A percentile compares a stretch with the other conserved stretches of the same genome.
These are phyloP conservation scores for Cerastis rubricosa DNA, from an alignment of 2,888 invertebrate genomes.

Conservation along the genomic window DNA sequence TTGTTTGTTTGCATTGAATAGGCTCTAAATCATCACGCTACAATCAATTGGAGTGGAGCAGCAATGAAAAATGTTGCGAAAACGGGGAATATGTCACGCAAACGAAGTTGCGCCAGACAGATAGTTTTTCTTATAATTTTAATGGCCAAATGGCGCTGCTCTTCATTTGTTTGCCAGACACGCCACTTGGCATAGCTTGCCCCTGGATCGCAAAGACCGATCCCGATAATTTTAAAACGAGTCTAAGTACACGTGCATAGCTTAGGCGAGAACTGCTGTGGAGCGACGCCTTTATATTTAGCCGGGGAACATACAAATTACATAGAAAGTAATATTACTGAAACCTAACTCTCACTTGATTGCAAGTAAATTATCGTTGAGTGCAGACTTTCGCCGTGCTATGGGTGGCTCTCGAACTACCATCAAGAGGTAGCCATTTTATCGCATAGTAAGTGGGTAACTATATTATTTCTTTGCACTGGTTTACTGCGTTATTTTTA, in stretches of 20 bases:
- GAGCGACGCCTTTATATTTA: background rate
- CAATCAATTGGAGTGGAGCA: too few species aligned
- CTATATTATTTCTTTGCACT: background rate
- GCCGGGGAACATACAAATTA: slow-evolving; percentile 62
- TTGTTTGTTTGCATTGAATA: too few species aligned
- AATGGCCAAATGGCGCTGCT: background rate
- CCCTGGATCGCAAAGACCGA: background rate
- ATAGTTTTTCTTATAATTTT: too few species aligned
- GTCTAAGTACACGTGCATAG: background rate
- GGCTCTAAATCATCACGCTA: too few species aligned
- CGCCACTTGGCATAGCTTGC: background rate
- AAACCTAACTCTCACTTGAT: slow-evolving; percentile 60
- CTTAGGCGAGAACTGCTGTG: background rate
- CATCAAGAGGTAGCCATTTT: slow-evolving; percentile 7
- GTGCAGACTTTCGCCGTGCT: slow-evolving; percentile 55
- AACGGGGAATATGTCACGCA: too few species aligned
- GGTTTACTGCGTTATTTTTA: background rate
- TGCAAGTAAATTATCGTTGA: slow-evolving; percentile 45
- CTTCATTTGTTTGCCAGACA: background rate
- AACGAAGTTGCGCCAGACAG: too few species aligned
- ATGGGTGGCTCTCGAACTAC: slow-evolving; percentile 35
- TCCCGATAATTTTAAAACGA: background rate
- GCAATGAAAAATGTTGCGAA: too few species aligned
- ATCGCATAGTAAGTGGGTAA: slow-evolving; percentile 6
- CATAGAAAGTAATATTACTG: slow-evolving; percentile 60